These are phyloP conservation scores for Ascidia mentula DNA, from an alignment of 23 tunicate genomes.

Conservation along the genomic window DNA sequence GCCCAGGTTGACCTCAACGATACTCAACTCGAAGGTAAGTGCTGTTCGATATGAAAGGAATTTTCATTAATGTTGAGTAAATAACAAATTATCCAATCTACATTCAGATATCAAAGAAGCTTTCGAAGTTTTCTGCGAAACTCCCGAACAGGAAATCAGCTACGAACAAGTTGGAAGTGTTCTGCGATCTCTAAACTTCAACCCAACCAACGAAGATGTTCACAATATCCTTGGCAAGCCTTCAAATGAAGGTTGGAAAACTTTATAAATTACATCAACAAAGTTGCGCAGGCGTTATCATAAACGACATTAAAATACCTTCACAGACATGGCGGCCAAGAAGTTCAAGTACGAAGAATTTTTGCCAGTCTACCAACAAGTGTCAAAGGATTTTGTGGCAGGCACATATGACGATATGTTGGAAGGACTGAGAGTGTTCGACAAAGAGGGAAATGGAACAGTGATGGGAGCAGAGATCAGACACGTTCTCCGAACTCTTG, in stretches of 20 bases:
- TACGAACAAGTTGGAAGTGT: conserved; percentile 56
- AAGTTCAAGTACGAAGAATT: conserved; percentile 52
- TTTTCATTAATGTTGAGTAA: neutral
- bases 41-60: neutral
- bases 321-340: conserved; percentile 52
- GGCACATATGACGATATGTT: conserved; percentile 90
- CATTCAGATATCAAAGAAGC: conserved; percentile 56
- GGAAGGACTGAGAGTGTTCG: conserved; percentile 91
- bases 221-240: conserved; percentile 36
- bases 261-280: no score
- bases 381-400: conserved; percentile 26
- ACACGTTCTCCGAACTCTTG: conserved; percentile 87
- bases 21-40: neutral
- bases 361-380: conserved; percentile 42
- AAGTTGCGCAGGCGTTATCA: no score
- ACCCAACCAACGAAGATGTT: conserved; percentile 49
- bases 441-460: conserved; percentile 90
- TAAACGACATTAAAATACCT: neutral
- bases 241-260: conserved; percentile 42
- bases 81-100: no score
- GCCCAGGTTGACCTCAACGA: neutral
- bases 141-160: conserved; percentile 43
- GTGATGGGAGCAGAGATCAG: conserved; percentile 98
- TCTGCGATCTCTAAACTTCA: conserved; percentile 47
- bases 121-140: conserved; percentile 56